Evolutionary conservation across 1,140 invertebrate genomes (phyloP).

Genomic region (Drosophila bocqueti): DNA sequence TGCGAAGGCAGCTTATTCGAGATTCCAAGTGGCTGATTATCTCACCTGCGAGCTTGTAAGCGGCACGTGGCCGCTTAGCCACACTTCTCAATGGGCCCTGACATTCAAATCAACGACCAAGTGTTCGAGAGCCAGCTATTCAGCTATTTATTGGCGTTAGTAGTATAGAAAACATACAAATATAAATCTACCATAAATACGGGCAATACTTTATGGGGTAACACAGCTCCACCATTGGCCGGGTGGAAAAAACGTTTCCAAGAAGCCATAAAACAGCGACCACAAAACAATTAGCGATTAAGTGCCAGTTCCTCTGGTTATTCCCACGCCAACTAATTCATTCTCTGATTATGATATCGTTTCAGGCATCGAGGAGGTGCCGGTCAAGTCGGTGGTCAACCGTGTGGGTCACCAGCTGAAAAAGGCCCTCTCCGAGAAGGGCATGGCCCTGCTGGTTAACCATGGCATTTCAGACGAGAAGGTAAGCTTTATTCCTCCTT

Average conservation of each 20-base stretch:
- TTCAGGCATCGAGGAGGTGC: slow-evolving; percentile 88
- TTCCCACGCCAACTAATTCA: slow-evolving; percentile 54
- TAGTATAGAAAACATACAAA: slow-evolving; percentile 1
- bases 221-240: background rate
- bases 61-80: slow-evolving; percentile 25
- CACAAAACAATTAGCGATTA: slow-evolving; percentile 53
- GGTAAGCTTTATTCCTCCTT: slow-evolving; percentile 84
- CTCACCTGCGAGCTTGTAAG: slow-evolving; percentile 12
- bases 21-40: slow-evolving; percentile 32
- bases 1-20: slow-evolving; percentile 15
- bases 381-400: slow-evolving; percentile 89
- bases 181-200: slow-evolving; percentile 37
- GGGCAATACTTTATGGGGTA: slow-evolving; percentile 43
- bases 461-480: slow-evolving; percentile 91
- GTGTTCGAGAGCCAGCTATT: slow-evolving; percentile 27
- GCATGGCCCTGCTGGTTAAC: slow-evolving; percentile 90
- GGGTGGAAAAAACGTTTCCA: slow-evolving; percentile 33
- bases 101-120: slow-evolving; percentile 35
- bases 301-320: slow-evolving; percentile 55
- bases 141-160: slow-evolving; percentile 37
- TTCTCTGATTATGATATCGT: slow-evolving; percentile 42
- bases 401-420: slow-evolving; percentile 89
- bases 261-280: slow-evolving; percentile 46
- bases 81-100: slow-evolving; percentile 45
- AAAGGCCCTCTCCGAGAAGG: slow-evolving; percentile 89